Conservation (phyloP, 2,113 vertebrate genomes). For the Motacilla tschutschensis region DNA sequence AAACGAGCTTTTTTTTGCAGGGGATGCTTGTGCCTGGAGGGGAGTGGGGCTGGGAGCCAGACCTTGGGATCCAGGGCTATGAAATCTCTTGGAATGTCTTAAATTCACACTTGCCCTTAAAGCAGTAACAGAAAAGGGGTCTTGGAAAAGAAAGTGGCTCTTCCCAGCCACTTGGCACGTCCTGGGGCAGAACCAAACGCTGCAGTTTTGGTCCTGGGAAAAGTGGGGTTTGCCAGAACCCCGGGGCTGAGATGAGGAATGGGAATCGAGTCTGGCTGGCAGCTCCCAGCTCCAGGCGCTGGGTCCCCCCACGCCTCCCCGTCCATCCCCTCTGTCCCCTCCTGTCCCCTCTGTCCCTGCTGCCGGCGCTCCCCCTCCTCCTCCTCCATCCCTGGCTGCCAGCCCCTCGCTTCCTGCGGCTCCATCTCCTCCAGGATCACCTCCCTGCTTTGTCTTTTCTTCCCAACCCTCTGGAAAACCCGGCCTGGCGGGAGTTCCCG, state of each 20-base stretch:
- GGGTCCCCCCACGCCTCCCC: background rate
- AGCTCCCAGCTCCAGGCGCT: background rate
- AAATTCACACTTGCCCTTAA: background rate
- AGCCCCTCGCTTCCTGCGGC: background rate
- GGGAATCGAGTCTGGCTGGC: background rate
- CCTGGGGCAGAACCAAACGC: background rate
- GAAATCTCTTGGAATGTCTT: background rate
- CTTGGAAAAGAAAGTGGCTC: background rate
- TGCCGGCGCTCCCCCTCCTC: background rate
- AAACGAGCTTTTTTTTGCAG: background rate
- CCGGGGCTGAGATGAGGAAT: background rate
- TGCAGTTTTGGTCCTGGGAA: background rate
- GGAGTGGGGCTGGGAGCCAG: constrained; percentile 12
- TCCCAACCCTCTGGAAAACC: background rate
- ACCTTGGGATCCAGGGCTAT: background rate
- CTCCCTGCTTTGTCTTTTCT: background rate
- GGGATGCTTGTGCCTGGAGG: background rate
- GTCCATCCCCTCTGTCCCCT: background rate
- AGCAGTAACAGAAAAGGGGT: background rate
- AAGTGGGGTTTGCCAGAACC: background rate
- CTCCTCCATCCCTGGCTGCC: background rate
- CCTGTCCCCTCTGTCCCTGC: background rate
- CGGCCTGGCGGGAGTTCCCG: background rate
- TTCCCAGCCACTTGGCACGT: rapidly evolving
- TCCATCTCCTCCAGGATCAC: background rate